Conservation (phyloP, 2,113 vertebrate genomes). For the Notarius lentiginosus region DNA sequence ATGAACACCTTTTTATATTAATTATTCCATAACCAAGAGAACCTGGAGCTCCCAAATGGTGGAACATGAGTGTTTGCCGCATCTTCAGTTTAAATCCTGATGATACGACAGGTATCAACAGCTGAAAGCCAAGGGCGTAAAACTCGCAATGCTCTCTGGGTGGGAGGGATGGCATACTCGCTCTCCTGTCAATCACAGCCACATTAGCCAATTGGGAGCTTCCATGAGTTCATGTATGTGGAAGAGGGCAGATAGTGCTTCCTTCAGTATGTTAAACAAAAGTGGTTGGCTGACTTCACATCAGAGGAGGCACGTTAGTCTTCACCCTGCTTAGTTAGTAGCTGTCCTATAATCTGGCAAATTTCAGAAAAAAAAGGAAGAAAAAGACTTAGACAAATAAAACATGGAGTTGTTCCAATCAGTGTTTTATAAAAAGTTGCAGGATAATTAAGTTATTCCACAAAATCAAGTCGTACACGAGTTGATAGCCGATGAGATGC, state of each 20-base stretch:
- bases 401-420: not conserved
- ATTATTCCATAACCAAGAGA: not conserved
- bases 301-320: not conserved
- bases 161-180: not conserved
- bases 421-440: not conserved
- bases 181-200: not conserved
- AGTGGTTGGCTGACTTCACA: not conserved
- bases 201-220: not conserved
- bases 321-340: not conserved
- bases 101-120: not conserved
- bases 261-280: not conserved
- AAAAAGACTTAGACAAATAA: not conserved
- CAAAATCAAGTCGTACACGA: too few relatives aligned
- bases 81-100: not conserved
- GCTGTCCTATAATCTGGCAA: not conserved
- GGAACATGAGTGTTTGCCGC: not conserved
- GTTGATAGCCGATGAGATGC: too few relatives aligned
- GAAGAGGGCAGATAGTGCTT: not conserved
- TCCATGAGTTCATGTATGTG: not conserved
- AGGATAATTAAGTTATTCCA: not conserved
- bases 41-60: not conserved
- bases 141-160: not conserved
- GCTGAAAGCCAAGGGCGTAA: not conserved
- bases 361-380: not conserved
- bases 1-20: not conserved